Evolutionary conservation across 2,113 vertebrate genomes (phyloP), one percentile per base, ranked within the genome.

Genomic region (Tyrannus savana): DNA sequence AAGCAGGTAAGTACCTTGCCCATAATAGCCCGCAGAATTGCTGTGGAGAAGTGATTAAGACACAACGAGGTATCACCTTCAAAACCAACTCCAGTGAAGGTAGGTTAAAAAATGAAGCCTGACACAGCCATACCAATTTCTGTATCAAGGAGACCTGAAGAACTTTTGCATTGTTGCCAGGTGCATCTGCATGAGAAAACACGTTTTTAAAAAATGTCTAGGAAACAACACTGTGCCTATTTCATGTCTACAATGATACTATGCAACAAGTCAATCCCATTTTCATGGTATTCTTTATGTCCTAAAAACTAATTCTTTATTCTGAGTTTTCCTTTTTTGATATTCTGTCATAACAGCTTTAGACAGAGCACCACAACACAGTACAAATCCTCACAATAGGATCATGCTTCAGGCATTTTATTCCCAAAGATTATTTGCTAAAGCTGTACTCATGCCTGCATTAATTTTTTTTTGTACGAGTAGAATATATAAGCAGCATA

Each of bases 371-470:
- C 35, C 35, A 46, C 49, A 89, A 76, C 42, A 30, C 30, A 80
- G 64, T 39, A 69, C 60, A 96, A 95, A 96, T 91, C 78, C 76
- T 95, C 84, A 94, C 85, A 97, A 96, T 2, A 96, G 77, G 77
- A 91, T 95, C 79, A 90, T 15, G 75, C 55, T 87, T 80, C 24
- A 15, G 92, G 94, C 84, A 87, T 93, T 96, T 96, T 85, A 94
- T 94, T 96, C 46, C 28, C 74, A 94, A 93, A 73, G 66, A 94
- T 90, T 93, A 95, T 67, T 95, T 90, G 58, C 58, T 90, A 87
- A 94, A 94, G 59, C 50, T 77, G 63, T 75, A 60, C 47, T 78
- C 75, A 44, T 56, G 50, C 37, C 66, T 94, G 71, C 63, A 74
- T 95, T 93, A 69, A n/a, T 27, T 81, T 88, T 82, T 41, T 41